Evolutionary conservation across 2,113 vertebrate genomes (phyloP).

Genomic region (Herpetotheres cachinnans): DNA sequence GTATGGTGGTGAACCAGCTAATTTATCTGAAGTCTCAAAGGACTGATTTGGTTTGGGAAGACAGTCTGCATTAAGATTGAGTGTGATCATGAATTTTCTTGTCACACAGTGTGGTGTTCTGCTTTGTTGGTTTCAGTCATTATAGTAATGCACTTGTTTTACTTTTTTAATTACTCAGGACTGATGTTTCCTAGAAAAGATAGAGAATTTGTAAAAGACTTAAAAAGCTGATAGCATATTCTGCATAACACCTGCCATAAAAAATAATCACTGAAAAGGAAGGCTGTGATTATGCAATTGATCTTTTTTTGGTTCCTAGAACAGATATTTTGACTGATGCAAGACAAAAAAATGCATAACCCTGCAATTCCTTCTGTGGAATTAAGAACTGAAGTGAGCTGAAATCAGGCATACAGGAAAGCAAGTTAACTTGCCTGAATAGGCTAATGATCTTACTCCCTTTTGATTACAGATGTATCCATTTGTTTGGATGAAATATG

Average conservation of each 20-base stretch:
- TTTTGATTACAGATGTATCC: not conserved
- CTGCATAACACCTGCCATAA: not conserved
- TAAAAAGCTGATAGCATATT: not conserved
- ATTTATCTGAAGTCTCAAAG: not conserved
- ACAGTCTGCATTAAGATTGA: not conserved
- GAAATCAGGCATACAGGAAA: not conserved
- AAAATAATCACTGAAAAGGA: not conserved
- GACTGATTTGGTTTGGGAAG: accelerated
- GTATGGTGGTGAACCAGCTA: not conserved
- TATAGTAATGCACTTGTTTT: not conserved
- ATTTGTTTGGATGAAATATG: not conserved
- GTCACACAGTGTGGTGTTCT: not conserved
- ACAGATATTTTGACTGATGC: not conserved
- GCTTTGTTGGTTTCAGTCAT: not conserved
- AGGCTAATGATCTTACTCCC: not conserved
- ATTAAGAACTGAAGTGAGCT: not conserved
- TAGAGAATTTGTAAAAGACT: not conserved
- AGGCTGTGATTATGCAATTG: not conserved
- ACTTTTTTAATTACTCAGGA: not conserved
- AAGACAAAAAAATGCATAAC: not conserved
- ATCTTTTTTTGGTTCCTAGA: not conserved
- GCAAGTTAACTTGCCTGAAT: not conserved
- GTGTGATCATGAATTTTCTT: not conserved
- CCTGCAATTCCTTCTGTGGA: not conserved
- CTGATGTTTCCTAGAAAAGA: not conserved